Conservation (phyloP, 2,888 invertebrate species). For the Meteorus cinctellus region DNA sequence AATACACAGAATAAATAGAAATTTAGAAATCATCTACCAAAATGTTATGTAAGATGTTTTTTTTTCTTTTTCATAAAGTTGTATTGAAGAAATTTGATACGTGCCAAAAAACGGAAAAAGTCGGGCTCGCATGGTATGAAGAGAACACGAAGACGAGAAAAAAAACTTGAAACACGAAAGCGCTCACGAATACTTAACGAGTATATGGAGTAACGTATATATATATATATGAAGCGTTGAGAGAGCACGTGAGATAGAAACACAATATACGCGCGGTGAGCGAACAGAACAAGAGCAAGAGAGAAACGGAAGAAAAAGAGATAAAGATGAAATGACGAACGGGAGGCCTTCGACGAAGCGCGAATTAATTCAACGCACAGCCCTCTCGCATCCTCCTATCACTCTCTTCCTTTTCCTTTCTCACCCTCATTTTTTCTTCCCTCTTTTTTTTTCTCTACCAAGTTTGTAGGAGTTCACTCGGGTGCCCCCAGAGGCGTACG, state of each 20-base stretch:
- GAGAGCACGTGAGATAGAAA: slow-evolving; percentile 51
- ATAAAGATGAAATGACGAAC: slow-evolving; percentile 53
- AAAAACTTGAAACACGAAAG: slow-evolving; percentile 43
- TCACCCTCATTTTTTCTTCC: slow-evolving; percentile 35
- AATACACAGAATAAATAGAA: too few species aligned
- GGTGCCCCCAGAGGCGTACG: slow-evolving; percentile 46
- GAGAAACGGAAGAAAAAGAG: slow-evolving; percentile 48
- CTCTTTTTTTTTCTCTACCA: slow-evolving; percentile 36
- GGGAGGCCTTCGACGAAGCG: slow-evolving; percentile 67
- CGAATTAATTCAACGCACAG: slow-evolving; percentile 71
- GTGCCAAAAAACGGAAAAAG: slow-evolving; percentile 24
- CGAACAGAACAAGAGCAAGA: slow-evolving; percentile 48
- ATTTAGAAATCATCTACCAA: not conserved
- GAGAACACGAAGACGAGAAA: slow-evolving; percentile 33
- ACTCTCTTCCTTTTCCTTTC: slow-evolving; percentile 34
- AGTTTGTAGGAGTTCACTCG: slow-evolving; percentile 52
- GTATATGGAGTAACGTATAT: slow-evolving; percentile 34
- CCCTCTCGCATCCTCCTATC: slow-evolving; percentile 42
- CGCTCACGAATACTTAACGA: slow-evolving; percentile 54
- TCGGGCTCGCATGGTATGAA: not conserved
- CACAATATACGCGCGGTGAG: slow-evolving; percentile 34
- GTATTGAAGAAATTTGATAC: slow-evolving; percentile 34
- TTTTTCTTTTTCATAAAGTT: slow-evolving; percentile 14
- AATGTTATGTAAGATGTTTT: not conserved
- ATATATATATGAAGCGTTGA: slow-evolving; percentile 43